Percentiles rank a stretch among this genome's conserved stretches.
Conservation (phyloP, 2,888 invertebrate genomes). For the Nebria salina region DNA sequence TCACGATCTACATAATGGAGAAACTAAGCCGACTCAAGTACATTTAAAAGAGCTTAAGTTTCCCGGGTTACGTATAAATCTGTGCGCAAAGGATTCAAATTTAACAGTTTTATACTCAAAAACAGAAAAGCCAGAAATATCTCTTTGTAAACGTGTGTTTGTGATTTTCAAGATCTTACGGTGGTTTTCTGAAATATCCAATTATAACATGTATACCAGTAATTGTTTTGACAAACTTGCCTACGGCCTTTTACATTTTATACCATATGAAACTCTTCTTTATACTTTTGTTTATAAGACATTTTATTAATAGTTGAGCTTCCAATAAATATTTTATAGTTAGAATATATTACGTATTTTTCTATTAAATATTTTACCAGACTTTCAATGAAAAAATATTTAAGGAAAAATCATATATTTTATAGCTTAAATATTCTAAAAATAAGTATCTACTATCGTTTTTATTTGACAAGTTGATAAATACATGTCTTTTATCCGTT, state of each 20-base stretch:
- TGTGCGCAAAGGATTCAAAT: not conserved
- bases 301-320: no score
- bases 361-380: no score
- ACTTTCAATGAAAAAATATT: no score
- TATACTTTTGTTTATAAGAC: no score
- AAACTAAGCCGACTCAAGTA: not conserved
- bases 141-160: not conserved
- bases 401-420: no score
- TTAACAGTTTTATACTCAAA: not conserved
- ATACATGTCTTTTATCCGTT: not conserved
- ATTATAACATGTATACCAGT: not conserved
- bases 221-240: not conserved
- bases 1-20: not conserved
- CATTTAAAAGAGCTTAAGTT: no score
- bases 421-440: not conserved
- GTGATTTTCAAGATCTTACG: not conserved
- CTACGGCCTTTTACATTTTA: no score
- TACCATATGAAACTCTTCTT: no score
- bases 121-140: not conserved
- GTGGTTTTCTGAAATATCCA: not conserved
- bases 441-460: not conserved
- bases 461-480: not conserved
- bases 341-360: no score
- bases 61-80: no score
- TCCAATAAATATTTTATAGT: no score